Base-by-base conservation (phyloP, 2,888 invertebrate species). In the Branchellion lobata region DNA sequence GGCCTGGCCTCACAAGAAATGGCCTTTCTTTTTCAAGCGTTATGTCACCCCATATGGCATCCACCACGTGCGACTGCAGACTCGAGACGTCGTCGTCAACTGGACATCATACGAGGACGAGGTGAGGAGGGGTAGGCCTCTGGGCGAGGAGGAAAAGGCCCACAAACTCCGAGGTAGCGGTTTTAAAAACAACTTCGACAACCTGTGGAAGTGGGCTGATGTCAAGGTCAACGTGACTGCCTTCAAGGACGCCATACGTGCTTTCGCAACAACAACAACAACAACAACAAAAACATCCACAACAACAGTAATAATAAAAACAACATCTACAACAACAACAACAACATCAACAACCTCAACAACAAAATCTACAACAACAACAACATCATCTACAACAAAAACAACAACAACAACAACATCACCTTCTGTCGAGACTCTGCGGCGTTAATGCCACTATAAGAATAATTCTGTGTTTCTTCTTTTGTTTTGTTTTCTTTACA, bases 151-250 rank as follows among this genome's bases (percentile, higher is more conserved):
- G n/a, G 81, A 81, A 51, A 74, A 75, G 31, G 40, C n/a, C 33
- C 29, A 18, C 14, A 65, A 11, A n/a, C 40, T 81, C 36, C 21
- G 27, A 0, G 21, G n/a, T 14, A 14, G n/a, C 18, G 27, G 51
- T 14, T 68, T 68, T 8, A 71, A 36, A 29, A 75, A 29, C 29
- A 0, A 14, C 5, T 1, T 47, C 1, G 79, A 81, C 27, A 81
- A 81, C 65, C 33, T 81, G n/a, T 81, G 81, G 81, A 81, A 81
- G 69, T 80, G 79, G 79, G 79, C 81, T 11, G 81, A 81, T 36
- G 71, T 72, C 5, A 24, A 33, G 1, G 79, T 80, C n/a, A 40
- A 80, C 47, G 65, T 40, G 34, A 18, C 11, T 21, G 29, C 72
- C n/a, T 72, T 73, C 40, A 8, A n/a, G 18, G 75, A n/a, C 51